These are phyloP conservation scores for Netelia melanura DNA, from an alignment of 2,888 invertebrate genomes.

Conservation along the genomic window DNA sequence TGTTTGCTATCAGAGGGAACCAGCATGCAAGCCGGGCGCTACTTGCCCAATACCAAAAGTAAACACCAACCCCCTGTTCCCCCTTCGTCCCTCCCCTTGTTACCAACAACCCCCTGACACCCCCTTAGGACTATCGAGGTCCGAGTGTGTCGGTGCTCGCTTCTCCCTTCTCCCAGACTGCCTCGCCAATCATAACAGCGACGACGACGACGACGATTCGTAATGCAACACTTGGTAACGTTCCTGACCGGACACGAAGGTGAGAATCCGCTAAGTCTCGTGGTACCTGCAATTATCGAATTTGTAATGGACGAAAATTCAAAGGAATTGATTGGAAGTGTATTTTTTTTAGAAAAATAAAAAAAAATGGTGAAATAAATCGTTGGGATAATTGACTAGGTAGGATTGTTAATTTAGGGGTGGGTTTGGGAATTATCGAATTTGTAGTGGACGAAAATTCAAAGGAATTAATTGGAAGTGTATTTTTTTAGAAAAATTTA, in stretches of 20 bases:
- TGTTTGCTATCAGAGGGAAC: constrained; percentile 84
- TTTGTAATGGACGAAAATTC: background rate
- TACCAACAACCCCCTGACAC: constrained; percentile 77
- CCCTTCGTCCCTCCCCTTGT: constrained; percentile 27
- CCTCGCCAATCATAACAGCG: constrained; percentile 55
- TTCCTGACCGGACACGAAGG: constrained; percentile 15
- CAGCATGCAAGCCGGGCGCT: constrained; percentile 82
- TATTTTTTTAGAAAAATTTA: too few species aligned
- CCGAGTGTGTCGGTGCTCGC: constrained; percentile 57
- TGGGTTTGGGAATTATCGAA: constrained; percentile 3
- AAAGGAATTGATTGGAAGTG: too few species aligned
- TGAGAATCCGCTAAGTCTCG: constrained; percentile 20
- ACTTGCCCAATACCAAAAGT: constrained; percentile 83
- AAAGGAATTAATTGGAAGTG: too few species aligned
- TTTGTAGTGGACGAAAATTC: background rate
- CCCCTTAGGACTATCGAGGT: constrained; percentile 64
- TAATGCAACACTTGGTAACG: constrained; percentile 40
- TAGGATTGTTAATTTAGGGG: too few species aligned
- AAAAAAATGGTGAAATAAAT: too few species aligned
- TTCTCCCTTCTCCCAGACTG: constrained; percentile 67
- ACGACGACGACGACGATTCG: constrained; percentile 26
- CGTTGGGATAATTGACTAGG: too few species aligned
- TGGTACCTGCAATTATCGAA: constrained; percentile 17
- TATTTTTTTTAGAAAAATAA: too few species aligned
- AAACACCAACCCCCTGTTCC: constrained; percentile 79